A percentile compares a stretch with the other conserved stretches of the same genome.
These are phyloP conservation scores for Scrobipalpa atriplicella DNA, from an alignment of 2,888 invertebrate species.

Conservation along the genomic window DNA sequence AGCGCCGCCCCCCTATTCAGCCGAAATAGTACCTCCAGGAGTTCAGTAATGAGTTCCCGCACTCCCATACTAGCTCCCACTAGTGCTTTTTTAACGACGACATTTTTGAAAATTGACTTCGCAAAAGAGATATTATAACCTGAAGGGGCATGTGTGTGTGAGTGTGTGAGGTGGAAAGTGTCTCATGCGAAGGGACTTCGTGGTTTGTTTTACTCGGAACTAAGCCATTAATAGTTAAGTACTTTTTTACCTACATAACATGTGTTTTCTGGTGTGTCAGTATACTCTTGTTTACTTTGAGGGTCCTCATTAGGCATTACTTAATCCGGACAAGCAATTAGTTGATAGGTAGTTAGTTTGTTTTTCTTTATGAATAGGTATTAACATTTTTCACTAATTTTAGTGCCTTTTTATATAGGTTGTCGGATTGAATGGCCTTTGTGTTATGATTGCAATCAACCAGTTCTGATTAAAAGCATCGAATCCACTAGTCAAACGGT, in stretches of 20 bases:
- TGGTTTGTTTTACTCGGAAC: background rate
- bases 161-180: background rate
- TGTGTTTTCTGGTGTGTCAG: background rate
- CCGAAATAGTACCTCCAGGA: slow-evolving; percentile 80
- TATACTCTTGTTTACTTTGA: background rate
- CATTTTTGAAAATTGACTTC: slow-evolving; percentile 65
- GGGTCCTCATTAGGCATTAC: background rate
- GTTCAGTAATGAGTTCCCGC: slow-evolving; percentile 78
- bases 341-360: background rate
- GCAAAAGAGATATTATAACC: slow-evolving; percentile 32
- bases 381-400: too few species aligned
- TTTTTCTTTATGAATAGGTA: background rate
- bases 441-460: too few species aligned
- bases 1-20: slow-evolving; percentile 69
- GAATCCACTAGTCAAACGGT: too few species aligned
- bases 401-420: too few species aligned
- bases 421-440: too few species aligned
- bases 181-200: background rate
- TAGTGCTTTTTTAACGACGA: slow-evolving; percentile 65
- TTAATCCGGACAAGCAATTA: background rate
- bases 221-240: slow-evolving; percentile 4
- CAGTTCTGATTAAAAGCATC: too few species aligned
- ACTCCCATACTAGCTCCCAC: slow-evolving; percentile 61
- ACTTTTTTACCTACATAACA: background rate
- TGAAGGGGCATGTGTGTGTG: background rate